Percentiles rank a stretch among this genome's conserved stretches.
These are phyloP conservation scores for Archocentrus centrarchus DNA, from an alignment of 2,113 vertebrate genomes.

Conservation along the genomic window DNA sequence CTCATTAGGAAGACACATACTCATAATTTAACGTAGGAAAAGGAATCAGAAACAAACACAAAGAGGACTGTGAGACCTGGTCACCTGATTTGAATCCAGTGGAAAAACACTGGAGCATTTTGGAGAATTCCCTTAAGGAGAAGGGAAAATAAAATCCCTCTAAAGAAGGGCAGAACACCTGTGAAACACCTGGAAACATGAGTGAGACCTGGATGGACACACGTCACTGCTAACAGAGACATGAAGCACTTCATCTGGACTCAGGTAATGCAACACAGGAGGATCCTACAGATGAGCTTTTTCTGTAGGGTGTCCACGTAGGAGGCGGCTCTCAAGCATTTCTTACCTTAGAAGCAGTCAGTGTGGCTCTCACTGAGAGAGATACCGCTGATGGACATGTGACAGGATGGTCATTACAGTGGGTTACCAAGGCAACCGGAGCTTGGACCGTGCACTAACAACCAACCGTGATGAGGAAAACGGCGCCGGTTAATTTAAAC, in stretches of 20 bases:
- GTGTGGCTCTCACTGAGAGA: neutral
- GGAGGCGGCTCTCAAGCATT: neutral
- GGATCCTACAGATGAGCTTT: fast-evolving
- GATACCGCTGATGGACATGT: neutral
- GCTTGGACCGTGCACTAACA: neutral
- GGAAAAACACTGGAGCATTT: neutral
- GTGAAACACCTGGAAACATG: neutral
- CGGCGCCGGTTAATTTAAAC: neutral
- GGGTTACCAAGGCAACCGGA: neutral
- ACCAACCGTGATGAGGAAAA: neutral
- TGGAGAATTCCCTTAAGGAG: neutral
- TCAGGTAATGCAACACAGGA: neutral
- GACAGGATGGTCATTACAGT: neutral
- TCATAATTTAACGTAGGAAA: neutral
- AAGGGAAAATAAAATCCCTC: neutral
- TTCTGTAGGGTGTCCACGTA: neutral
- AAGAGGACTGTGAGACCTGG: neutral
- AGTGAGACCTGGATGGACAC: neutral
- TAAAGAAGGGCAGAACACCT: neutral
- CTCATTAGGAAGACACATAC: fast-evolving
- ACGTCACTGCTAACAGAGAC: neutral
- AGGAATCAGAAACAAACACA: neutral
- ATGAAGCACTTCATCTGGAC: neutral
- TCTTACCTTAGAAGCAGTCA: neutral
- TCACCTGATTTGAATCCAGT: neutral